Percentiles rank a stretch among this genome's conserved stretches.
phyloP scores from a whole-genome alignment of 2,113 vertebrate species.

The Nettapus auritus region DNA sequence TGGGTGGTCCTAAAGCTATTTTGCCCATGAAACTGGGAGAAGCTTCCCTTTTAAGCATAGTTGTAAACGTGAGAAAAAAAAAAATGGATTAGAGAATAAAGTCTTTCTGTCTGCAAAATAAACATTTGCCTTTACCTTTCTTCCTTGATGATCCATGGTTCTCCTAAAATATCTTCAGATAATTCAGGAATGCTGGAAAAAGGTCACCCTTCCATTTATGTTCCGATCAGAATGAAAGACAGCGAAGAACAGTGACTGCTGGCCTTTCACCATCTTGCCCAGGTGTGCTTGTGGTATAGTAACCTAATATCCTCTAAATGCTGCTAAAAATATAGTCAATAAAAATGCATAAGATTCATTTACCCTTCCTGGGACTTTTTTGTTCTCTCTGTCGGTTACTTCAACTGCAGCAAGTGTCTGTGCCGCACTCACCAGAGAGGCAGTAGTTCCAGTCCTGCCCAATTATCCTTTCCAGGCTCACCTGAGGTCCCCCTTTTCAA shows the following conservation, averaged over 20 bases:
- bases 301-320: neutral
- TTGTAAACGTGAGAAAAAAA: neutral
- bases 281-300: neutral
- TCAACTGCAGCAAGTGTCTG: neutral
- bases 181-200: neutral
- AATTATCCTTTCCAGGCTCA: neutral
- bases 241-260: neutral
- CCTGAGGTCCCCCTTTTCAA: neutral
- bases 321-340: neutral
- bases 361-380: neutral
- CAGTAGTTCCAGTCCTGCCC: neutral
- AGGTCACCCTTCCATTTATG: neutral
- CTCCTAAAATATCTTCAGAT: neutral
- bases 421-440: neutral
- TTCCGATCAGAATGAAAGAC: neutral
- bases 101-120: neutral
- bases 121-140: neutral
- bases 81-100: neutral
- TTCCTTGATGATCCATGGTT: neutral
- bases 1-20: slow-evolving; percentile 62
- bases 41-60: neutral
- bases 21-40: slow-evolving; percentile 35
- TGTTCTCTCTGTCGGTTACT: neutral
- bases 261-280: neutral
- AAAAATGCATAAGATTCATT: neutral